Percentiles rank a stretch among this genome's conserved stretches.
phyloP scores from a whole-genome alignment of 2,888 invertebrate genomes.

The Holacanthella duospinosa region DNA sequence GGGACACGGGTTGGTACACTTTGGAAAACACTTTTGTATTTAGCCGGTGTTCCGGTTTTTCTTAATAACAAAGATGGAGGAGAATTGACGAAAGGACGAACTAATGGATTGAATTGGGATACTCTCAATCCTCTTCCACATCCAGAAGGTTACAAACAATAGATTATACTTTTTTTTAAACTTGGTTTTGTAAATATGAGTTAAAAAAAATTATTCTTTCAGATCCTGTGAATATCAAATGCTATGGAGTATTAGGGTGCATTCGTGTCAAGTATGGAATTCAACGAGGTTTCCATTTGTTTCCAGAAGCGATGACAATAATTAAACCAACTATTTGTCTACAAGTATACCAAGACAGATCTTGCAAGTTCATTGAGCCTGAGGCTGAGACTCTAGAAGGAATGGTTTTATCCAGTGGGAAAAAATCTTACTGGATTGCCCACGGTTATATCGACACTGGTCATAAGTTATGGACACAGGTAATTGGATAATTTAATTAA shows the following conservation, averaged over 20 bases:
- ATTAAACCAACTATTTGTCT: constrained; percentile 52
- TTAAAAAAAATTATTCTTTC: background rate
- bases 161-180: background rate
- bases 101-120: background rate
- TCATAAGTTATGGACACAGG: constrained; percentile 40
- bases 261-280: constrained; percentile 22
- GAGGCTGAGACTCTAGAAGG: constrained; percentile 2
- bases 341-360: constrained; percentile 9
- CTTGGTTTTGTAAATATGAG: background rate
- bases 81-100: background rate
- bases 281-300: constrained; percentile 27
- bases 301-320: constrained; percentile 54
- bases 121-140: background rate
- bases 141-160: background rate
- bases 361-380: constrained; percentile 11
- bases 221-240: constrained; percentile 15
- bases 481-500: constrained; percentile 6
- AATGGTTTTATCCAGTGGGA: constrained; percentile 44
- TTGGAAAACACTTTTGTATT: constrained; percentile 26
- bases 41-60: constrained; percentile 27
- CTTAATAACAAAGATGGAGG: constrained; percentile 12
- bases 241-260: constrained; percentile 29
- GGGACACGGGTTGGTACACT: constrained; percentile 29
- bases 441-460: constrained; percentile 83
- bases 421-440: constrained; percentile 58